Base-by-base conservation (phyloP, 2,797 vertebrate genomes). In the Pangasius macronema region DNA sequence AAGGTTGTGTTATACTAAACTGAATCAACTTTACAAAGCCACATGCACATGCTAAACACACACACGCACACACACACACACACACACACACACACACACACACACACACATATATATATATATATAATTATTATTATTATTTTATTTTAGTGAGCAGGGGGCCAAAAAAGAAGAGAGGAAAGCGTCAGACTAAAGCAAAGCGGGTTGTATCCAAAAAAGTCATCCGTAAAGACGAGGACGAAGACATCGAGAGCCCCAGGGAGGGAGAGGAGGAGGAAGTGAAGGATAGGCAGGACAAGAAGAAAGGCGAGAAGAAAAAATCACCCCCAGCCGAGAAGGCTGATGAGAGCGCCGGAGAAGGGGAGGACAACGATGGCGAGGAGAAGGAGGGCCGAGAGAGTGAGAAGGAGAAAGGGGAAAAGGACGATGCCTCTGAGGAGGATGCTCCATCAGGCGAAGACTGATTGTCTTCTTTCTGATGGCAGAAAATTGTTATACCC, bases 361-460 rank as follows among this genome's bases (percentile, higher is more conserved):
- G 79, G 1, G 90, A 91, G 61, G 89, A 91, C 82, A 96, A 95
- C 92, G 95, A 95, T 88, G 77, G 88, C 8, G 81, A 83, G 16
- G 87, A 91, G 59, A 87, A 91, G 16, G 86, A 91, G 36, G 94
- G 90, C 18, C 93, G 94, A 0, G 94, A 95, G 57, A 95, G 94
- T 14, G 95, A 95, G 46, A 92, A 93, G 8, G 94, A 95, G 3
- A 94, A 95, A 0, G 93, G 95, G 30, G 96, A 96, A 87, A 95
- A 96, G 86, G 98, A 99, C 90, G 98, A 99, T 89, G 98, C 96
- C 87, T 99, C 98, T 87, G 98, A 99, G 96, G 98, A 99, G 92
- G 98, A 99, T 94, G 97, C 96, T 63, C 97, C 96, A 84, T 99
- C 98, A 95, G 98, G 98, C 94, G 98, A 99, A 96, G 98, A 99